A percentile compares a stretch with the other conserved stretches of the same genome.
phyloP scores from a whole-genome alignment of 2,797 vertebrate species.

The Spheniscus humboldti region DNA sequence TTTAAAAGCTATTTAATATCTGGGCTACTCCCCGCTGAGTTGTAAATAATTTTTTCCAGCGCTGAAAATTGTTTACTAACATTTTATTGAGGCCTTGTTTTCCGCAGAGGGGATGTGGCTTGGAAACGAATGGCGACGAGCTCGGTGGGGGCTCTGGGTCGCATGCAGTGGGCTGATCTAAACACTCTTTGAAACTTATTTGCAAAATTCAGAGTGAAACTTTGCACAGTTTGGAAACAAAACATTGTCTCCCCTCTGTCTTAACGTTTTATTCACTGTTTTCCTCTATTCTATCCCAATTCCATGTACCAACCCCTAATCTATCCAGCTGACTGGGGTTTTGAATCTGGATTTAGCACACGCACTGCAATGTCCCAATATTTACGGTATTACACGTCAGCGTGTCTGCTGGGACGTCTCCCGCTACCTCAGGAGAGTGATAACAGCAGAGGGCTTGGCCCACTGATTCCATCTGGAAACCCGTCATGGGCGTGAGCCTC shows the following conservation, averaged over 20 bases:
- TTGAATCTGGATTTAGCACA: background rate
- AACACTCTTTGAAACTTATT: background rate
- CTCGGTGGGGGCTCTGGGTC: background rate
- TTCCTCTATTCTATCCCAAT: rapidly evolving
- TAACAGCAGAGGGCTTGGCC: background rate
- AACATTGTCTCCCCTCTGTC: background rate
- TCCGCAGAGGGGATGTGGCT: background rate
- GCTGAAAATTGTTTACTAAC: background rate
- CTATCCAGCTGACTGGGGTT: background rate
- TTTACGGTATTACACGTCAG: rapidly evolving
- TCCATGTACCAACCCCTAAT: background rate
- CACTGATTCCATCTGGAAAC: background rate
- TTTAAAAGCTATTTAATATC: background rate
- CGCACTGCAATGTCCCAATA: rapidly evolving
- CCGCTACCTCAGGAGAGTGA: background rate
- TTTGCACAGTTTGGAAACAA: background rate
- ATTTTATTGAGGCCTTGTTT: background rate
- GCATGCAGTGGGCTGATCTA: rapidly evolving
- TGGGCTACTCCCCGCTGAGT: background rate
- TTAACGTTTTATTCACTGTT: background rate
- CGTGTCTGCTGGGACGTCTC: background rate
- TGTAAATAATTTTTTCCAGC: slow-evolving; percentile 3
- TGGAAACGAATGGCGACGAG: background rate
- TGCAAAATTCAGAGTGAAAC: background rate
- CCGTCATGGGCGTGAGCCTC: rapidly evolving